A percentile compares a stretch with the other conserved stretches of the same genome.
These are phyloP conservation scores for Aromia moschata DNA, from an alignment of 2,888 invertebrate genomes.

Conservation along the genomic window DNA sequence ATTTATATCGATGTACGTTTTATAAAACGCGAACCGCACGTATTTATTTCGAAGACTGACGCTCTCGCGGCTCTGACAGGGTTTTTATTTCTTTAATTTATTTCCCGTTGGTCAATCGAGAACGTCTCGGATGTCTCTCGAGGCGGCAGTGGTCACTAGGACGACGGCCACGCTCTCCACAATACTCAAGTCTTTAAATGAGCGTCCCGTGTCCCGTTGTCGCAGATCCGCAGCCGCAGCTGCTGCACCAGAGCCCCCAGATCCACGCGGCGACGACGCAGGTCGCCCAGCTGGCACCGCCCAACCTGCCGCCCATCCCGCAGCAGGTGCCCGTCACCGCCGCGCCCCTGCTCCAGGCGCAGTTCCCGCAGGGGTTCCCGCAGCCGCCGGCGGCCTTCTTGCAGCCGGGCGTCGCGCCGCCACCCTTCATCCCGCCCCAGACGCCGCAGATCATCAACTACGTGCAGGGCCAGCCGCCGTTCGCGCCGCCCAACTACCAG, in stretches of 20 bases:
- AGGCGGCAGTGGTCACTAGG: too few relatives aligned
- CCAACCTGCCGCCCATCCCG: conserved; percentile 38
- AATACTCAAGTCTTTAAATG: too few relatives aligned
- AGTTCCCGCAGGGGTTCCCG: conserved; percentile 54
- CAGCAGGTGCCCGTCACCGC: conserved; percentile 55
- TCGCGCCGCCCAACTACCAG: conserved; percentile 53
- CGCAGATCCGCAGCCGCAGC: conserved; percentile 35
- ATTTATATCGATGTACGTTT: too few relatives aligned
- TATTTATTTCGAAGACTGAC: too few relatives aligned
- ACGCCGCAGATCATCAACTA: conserved; percentile 58
- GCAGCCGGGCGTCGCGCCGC: conserved; percentile 47
- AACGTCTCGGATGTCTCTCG: too few relatives aligned
- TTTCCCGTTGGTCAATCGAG: too few relatives aligned
- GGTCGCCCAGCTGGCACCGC: conserved; percentile 42
- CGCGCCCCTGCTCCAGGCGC: conserved; percentile 41
- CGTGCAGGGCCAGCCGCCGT: conserved; percentile 57
- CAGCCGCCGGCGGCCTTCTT: conserved; percentile 55
- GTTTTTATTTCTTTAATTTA: too few relatives aligned
- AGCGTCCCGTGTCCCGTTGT: too few relatives aligned
- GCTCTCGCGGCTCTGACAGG: too few relatives aligned
- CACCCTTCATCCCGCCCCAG: conserved; percentile 49
- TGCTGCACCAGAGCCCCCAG: conserved; percentile 41
- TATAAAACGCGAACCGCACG: too few relatives aligned
- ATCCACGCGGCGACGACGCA: conserved; percentile 43
- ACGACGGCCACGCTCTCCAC: too few relatives aligned